phyloP scores from a whole-genome alignment of 37 sponge, comb jelly and placozoan genomes.

The Cliona cf. orientalis region DNA sequence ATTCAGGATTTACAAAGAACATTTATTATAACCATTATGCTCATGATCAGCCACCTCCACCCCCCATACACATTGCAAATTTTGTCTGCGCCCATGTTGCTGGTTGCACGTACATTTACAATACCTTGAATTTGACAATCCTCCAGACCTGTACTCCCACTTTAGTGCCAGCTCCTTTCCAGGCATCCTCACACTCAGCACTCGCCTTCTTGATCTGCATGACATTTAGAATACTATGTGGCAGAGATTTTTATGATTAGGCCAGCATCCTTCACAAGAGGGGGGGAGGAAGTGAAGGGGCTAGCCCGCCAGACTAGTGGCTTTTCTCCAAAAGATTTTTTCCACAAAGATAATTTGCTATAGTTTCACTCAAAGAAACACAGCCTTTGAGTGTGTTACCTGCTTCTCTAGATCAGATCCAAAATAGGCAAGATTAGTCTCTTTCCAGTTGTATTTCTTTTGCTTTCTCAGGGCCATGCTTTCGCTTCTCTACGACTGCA shows the following conservation, averaged over 20 bases:
- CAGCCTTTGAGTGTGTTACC: conserved; percentile 5
- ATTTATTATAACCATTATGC: too few species aligned
- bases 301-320: neutral
- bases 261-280: neutral
- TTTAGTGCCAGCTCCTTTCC: conserved; percentile 65
- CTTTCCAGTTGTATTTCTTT: conserved; percentile 60
- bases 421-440: conserved; percentile 38
- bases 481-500: neutral
- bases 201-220: conserved; percentile 66
- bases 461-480: conserved; percentile 24
- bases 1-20: too few species aligned
- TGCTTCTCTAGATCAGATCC: conserved; percentile 42
- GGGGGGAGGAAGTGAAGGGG: neutral
- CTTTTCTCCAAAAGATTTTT: neutral
- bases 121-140: conserved; percentile 76
- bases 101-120: too few species aligned
- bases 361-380: neutral
- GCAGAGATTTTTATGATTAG: neutral
- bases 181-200: conserved; percentile 68
- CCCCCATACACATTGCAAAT: neutral
- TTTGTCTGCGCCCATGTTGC: neutral
- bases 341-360: neutral
- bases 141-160: conserved; percentile 73
- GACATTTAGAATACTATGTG: neutral
- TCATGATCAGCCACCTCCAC: too few species aligned